A percentile compares a stretch with the other conserved stretches of the same genome.
Evolutionary conservation across 2,888 invertebrate species (phyloP).

Genomic region (Drosophila affinis): DNA sequence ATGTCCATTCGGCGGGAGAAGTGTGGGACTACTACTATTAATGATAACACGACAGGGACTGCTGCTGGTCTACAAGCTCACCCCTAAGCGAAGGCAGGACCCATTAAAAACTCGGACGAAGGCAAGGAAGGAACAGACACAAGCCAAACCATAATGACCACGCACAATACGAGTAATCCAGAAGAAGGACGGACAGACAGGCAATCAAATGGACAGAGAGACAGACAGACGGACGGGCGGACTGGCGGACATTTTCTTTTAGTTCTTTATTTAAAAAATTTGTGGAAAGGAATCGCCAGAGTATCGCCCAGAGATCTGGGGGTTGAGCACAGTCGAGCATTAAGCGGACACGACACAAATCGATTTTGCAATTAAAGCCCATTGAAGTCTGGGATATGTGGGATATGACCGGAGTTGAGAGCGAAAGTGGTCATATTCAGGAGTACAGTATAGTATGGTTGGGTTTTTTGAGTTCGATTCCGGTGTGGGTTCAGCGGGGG

Average conservation of each 20-base stretch:
- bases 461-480: constrained; percentile 14
- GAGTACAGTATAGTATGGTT: constrained; percentile 25
- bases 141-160: constrained; percentile 64
- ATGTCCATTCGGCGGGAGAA: constrained; percentile 37
- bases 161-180: constrained; percentile 59
- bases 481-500: constrained; percentile 5
- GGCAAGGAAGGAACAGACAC: constrained; percentile 29
- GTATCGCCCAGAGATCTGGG: constrained; percentile 28
- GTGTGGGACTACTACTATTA: constrained; percentile 33
- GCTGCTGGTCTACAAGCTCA: constrained; percentile 9
- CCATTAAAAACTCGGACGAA: constrained; percentile 46
- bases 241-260: constrained; percentile 34
- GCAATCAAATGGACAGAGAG: constrained; percentile 40
- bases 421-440: constrained; percentile 66
- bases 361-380: constrained; percentile 75
- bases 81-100: constrained; percentile 43
- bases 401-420: constrained; percentile 52
- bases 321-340: constrained; percentile 47
- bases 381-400: constrained; percentile 44
- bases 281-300: constrained; percentile 27
- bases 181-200: constrained; percentile 33
- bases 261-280: constrained; percentile 60
- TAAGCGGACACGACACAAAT: constrained; percentile 59
- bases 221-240: constrained; percentile 13
- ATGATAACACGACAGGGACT: constrained; percentile 23